A percentile compares a stretch with the other conserved stretches of the same genome.
Conservation (phyloP, 2,888 invertebrate genomes). For the Orchesella flavescens region DNA sequence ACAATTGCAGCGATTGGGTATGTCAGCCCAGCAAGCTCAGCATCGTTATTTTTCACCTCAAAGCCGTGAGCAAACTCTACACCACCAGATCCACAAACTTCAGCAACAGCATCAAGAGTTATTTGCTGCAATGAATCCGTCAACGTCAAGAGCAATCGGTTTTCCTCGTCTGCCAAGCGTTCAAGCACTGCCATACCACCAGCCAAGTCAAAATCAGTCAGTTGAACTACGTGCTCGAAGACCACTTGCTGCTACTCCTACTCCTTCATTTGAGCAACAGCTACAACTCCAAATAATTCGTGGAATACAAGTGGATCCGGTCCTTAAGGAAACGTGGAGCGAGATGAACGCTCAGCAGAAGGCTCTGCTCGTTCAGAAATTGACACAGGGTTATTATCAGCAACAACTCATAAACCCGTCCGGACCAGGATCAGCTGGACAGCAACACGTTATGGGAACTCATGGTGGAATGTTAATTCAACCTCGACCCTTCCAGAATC, state of each 20-base stretch:
- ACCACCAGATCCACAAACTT: conserved; percentile 54
- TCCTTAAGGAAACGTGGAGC: conserved; percentile 70
- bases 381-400: conserved; percentile 69
- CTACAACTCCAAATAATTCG: conserved; percentile 70
- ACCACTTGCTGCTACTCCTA: conserved; percentile 29
- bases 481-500: conserved; percentile 57
- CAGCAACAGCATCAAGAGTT: conserved; percentile 7
- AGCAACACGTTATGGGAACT: conserved; percentile 4
- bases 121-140: conserved; percentile 55
- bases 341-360: conserved; percentile 70
- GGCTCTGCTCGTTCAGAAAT: conserved; percentile 68
- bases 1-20: conserved; percentile 26
- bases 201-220: neutral
- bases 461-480: conserved; percentile 46
- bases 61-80: conserved; percentile 10
- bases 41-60: neutral
- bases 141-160: conserved; percentile 18
- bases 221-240: neutral
- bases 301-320: conserved; percentile 70
- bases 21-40: conserved; percentile 17
- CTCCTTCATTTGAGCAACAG: conserved; percentile 60
- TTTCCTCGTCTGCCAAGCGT: conserved; percentile 8
- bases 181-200: neutral
- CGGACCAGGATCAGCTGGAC: conserved; percentile 10
- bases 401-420: conserved; percentile 61